Percentiles rank a stretch among this genome's conserved stretches.
phyloP scores from a whole-genome alignment of 2,797 vertebrate genomes.

The Cirrhinus molitorella region DNA sequence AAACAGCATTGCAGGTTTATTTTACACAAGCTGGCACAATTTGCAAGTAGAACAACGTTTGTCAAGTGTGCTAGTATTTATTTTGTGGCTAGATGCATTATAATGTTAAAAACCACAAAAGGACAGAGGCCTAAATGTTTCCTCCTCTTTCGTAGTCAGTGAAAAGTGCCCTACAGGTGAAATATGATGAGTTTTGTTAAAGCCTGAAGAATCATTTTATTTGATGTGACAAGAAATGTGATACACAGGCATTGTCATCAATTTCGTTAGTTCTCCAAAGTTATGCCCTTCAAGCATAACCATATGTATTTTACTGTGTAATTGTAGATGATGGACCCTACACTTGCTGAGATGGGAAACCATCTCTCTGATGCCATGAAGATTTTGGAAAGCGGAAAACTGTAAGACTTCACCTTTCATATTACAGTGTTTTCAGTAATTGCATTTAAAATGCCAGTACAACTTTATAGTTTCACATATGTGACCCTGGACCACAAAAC shows the following conservation, averaged over 20 bases:
- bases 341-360: constrained; percentile 89
- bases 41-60: background rate
- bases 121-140: constrained; percentile 16
- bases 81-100: background rate
- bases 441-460: background rate
- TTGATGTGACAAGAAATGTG: background rate
- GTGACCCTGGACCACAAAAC: too few relatives aligned
- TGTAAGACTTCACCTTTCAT: constrained; percentile 71
- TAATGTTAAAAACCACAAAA: background rate
- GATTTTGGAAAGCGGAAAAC: constrained; percentile 87
- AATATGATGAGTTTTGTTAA: constrained; percentile 21
- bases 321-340: constrained; percentile 83
- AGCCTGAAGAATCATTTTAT: constrained; percentile 5
- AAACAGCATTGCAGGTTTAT: background rate
- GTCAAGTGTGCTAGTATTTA: background rate
- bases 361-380: constrained; percentile 94
- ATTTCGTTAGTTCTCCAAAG: background rate
- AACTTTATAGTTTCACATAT: background rate
- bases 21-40: background rate
- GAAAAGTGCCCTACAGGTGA: constrained; percentile 18
- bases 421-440: background rate
- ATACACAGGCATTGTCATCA: background rate
- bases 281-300: background rate
- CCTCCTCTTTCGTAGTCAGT: background rate
- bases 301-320: constrained; percentile 57